These are phyloP conservation scores for Nephrotoma flavescens DNA, from an alignment of 2,888 invertebrate genomes.

Conservation along the genomic window DNA sequence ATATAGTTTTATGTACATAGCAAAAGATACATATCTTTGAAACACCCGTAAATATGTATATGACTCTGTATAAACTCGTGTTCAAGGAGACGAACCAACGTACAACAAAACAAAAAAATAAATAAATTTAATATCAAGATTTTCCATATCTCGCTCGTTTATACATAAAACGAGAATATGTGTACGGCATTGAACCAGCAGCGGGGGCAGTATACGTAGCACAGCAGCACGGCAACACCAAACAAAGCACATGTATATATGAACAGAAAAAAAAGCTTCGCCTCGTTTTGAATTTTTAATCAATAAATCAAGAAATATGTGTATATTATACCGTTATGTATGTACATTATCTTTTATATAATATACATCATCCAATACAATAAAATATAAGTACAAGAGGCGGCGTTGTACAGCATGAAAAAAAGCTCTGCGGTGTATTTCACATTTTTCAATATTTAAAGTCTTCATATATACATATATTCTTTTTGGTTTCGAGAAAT, in stretches of 20 bases:
- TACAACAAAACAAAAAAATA: not conserved
- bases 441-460: not conserved
- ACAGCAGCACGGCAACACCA: not conserved
- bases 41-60: not conserved
- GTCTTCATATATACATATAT: not conserved
- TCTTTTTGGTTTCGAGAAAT: not conserved
- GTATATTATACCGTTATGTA: not conserved
- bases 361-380: not conserved
- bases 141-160: not conserved
- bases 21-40: not conserved
- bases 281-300: not conserved
- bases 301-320: not conserved
- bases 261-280: not conserved
- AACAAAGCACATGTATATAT: not conserved
- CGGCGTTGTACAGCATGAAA: not conserved
- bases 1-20: not conserved
- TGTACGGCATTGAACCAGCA: not conserved
- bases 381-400: not conserved
- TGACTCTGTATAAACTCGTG: no score
- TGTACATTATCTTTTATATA: not conserved
- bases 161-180: not conserved
- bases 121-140: not conserved
- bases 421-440: not conserved
- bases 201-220: not conserved
- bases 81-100: not conserved